Percentiles rank a stretch among this genome's conserved stretches.
phyloP scores from a whole-genome alignment of 2,113 vertebrate species.

The Tricholaema leucomelas region DNA sequence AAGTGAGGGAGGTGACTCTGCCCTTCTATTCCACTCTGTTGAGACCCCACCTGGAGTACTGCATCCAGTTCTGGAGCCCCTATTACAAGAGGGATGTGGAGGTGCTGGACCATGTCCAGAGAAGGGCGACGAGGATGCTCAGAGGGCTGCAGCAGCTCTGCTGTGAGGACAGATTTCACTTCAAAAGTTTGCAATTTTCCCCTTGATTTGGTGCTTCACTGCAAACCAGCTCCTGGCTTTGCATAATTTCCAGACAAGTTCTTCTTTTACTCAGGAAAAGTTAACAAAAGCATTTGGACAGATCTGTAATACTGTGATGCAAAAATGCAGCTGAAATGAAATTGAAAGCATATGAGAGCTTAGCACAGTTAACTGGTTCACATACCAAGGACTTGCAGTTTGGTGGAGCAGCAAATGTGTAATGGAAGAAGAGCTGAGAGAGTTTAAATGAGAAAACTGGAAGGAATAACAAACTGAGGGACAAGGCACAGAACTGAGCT shows the following conservation, averaged over 20 bases:
- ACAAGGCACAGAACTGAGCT: neutral
- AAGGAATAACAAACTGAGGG: neutral
- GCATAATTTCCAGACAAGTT: neutral
- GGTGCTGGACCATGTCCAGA: too few species aligned
- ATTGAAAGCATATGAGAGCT: neutral
- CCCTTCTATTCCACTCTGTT: too few species aligned
- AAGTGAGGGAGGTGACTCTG: too few species aligned
- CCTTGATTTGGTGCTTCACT: neutral
- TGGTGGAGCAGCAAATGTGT: neutral
- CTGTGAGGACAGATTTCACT: too few species aligned
- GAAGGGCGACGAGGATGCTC: too few species aligned
- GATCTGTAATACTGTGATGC: neutral
- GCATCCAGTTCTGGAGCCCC: too few species aligned
- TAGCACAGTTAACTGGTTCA: neutral
- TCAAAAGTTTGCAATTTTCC: neutral
- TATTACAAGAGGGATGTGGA: too few species aligned
- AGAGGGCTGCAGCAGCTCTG: too few species aligned
- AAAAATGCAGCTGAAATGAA: neutral
- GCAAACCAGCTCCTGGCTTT: neutral
- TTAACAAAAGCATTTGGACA: slow-evolving; percentile 8
- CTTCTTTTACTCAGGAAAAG: neutral
- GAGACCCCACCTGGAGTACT: too few species aligned
- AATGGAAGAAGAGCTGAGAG: neutral
- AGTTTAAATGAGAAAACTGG: neutral
- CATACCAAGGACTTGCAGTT: neutral